Conservation (phyloP, 2,113 vertebrate species). For the Apodemus speciosus region DNA sequence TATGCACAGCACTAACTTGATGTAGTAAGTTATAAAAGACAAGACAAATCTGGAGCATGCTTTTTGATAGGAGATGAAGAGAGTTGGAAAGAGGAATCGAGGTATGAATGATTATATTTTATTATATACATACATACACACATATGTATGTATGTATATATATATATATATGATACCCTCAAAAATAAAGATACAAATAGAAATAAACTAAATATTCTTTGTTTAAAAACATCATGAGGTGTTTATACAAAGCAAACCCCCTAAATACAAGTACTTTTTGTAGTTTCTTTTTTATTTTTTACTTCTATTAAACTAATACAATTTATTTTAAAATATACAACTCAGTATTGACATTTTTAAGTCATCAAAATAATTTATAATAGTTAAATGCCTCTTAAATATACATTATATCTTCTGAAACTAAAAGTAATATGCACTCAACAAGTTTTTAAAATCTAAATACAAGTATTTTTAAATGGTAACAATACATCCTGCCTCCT, state of each 20-base stretch:
- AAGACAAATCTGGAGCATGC: too few relatives aligned
- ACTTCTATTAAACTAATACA: too few relatives aligned
- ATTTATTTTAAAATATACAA: too few relatives aligned
- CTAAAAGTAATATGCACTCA: too few relatives aligned
- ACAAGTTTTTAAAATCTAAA: background rate
- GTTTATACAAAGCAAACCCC: conserved; percentile 47
- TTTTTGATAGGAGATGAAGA: background rate
- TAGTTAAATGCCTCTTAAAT: too few relatives aligned
- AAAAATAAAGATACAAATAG: background rate
- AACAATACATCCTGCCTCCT: background rate
- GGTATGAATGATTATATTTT: background rate
- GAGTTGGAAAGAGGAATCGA: background rate
- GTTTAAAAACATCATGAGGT: background rate
- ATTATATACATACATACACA: background rate
- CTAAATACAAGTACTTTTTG: conserved; percentile 29
- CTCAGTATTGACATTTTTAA: too few relatives aligned
- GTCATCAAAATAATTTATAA: too few relatives aligned
- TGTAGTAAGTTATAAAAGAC: background rate
- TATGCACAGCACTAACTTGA: background rate
- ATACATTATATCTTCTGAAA: too few relatives aligned
- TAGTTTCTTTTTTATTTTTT: too few relatives aligned
- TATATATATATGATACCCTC: background rate
- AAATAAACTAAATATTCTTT: background rate
- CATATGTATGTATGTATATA: too few relatives aligned
- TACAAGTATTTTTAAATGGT: conserved; percentile 43